Base-by-base conservation (phyloP, 2,888 invertebrate species). In the Xestia ashworthii region DNA sequence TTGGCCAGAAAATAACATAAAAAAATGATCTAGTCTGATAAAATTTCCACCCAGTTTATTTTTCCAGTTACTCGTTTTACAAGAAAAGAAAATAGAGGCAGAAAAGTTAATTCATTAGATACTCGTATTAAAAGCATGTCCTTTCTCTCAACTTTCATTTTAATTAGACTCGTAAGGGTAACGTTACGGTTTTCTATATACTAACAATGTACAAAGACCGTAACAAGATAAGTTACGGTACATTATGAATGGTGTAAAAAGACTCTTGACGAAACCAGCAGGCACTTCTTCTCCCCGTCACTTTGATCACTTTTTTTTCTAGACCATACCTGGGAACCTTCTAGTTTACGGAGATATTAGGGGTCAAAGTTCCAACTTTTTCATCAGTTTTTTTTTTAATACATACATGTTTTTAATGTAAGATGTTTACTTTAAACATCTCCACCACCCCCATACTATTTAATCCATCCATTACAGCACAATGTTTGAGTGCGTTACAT, bases 81-180 rank as follows among this genome's bases (percentile, higher is more conserved):
- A 75, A 70, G 19, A 76, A 70, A 65, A 44, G 53, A 66, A 25
- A 9, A 25, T 38, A 53, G 12, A 38, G 65, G 16, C 32, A 70
- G 32, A n/a, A n/a, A 53, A 67, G 25, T 25, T 25, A 58, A 74
- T 55, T 71, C 3, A 69, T 83, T 71, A 38, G 11, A 62, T 38
- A 73, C n/a, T n/a, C n/a, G n/a, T n/a, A n/a, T n/a, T 67, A n/a
- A 53, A 64, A 72, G 64, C 71, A 44, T 68, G 70, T 78, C 78
- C 60, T 70, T 75, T 44, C 60, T 81, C 83, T 85, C 82, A 38
- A 38, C 60, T 84, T 84, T 41, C 83, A 41, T 84, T 84, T 85
- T 85, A 84, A 84, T 84, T 82, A 78, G 85, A 46, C 64, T 82
- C 41, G 48, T 64, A 68, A 38, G 60, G 38, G 53, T 69, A 11